These are phyloP conservation scores for Abrostola tripartita DNA, from an alignment of 2,888 invertebrate genomes.

Conservation along the genomic window DNA sequence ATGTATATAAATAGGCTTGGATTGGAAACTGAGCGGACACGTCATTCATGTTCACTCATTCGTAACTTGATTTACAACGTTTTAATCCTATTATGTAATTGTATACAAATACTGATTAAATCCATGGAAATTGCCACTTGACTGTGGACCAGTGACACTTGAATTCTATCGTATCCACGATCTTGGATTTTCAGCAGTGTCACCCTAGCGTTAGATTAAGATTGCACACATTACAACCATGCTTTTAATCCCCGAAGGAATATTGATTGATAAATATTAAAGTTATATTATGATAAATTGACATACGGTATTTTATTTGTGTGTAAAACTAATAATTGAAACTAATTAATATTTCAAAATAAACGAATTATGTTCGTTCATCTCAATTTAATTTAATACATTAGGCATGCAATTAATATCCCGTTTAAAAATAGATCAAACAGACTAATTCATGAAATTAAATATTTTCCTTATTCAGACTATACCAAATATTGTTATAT, in stretches of 20 bases:
- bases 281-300: not conserved
- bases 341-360: too few species aligned
- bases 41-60: conserved; percentile 65
- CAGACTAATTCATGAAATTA: not conserved
- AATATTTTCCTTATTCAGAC: not conserved
- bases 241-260: not conserved
- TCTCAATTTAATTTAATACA: not conserved
- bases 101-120: conserved; percentile 49
- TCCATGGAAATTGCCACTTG: conserved; percentile 48
- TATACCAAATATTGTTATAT: not conserved
- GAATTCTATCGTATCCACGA: conserved; percentile 7
- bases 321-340: too few species aligned
- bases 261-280: conserved; percentile 17
- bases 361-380: too few species aligned
- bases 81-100: conserved; percentile 60
- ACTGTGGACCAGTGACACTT: conserved; percentile 21
- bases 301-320: too few species aligned
- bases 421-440: not conserved
- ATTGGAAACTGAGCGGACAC: conserved; percentile 62
- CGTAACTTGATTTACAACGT: conserved; percentile 62
- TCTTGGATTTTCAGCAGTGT: not conserved
- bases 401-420: not conserved
- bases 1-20: conserved; percentile 60
- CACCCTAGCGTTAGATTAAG: conserved; percentile 22
- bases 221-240: conserved; percentile 25